Percentiles rank a stretch among this genome's conserved stretches.
Conservation (phyloP, 2,797 vertebrate species). For the Pangasius macronema region DNA sequence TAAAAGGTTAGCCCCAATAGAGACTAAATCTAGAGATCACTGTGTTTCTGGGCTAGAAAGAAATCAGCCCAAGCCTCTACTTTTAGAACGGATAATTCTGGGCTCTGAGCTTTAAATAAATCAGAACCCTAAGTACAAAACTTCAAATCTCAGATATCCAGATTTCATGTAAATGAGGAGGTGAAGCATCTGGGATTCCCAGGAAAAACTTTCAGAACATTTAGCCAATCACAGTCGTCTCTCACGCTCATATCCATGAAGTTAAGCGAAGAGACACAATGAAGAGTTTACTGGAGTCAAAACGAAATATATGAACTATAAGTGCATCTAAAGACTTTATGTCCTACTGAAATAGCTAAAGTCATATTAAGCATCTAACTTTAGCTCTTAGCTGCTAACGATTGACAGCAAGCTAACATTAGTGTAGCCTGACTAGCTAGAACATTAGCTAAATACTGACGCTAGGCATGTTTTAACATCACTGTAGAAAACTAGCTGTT, state of each 20-base stretch:
- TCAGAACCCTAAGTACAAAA: neutral
- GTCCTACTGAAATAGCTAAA: neutral
- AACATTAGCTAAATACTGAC: neutral
- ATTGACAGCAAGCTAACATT: too few species aligned
- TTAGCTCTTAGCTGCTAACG: neutral
- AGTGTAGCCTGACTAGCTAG: neutral
- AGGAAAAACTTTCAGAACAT: neutral
- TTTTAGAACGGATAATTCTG: neutral
- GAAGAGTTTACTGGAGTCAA: neutral
- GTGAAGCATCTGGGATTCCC: neutral
- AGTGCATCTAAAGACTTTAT: neutral
- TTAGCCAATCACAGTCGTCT: neutral
- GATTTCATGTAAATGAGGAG: neutral
- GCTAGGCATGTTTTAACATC: neutral
- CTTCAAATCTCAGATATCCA: neutral
- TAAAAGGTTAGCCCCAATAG: neutral
- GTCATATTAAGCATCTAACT: neutral
- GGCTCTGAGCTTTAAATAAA: neutral
- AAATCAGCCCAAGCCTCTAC: slow-evolving; percentile 2
- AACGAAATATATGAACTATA: neutral
- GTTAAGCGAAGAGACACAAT: neutral
- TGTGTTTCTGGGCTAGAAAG: neutral
- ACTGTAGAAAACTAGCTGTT: neutral
- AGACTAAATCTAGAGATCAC: neutral
- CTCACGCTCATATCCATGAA: too few species aligned